phyloP scores from a whole-genome alignment of 2,888 invertebrate genomes.

The Latrodectus hesperus region DNA sequence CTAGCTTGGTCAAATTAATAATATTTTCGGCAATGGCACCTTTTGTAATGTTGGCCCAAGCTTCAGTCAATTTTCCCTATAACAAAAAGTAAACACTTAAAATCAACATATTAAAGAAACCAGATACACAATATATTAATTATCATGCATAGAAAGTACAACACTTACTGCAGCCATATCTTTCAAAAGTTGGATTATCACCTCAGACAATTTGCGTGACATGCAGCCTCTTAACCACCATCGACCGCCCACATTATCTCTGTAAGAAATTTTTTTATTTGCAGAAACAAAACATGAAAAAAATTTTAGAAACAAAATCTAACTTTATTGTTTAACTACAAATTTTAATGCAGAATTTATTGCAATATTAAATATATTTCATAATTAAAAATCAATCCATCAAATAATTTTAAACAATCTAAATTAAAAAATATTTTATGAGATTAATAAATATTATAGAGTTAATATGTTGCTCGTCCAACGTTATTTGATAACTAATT shows the following conservation, averaged over 20 bases:
- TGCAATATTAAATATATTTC: background rate
- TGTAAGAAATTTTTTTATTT: slow-evolving; percentile 18
- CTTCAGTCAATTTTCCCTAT: slow-evolving; percentile 88
- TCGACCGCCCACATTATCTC: slow-evolving; percentile 73
- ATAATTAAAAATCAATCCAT: background rate
- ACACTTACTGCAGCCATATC: slow-evolving; percentile 92
- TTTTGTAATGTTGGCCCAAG: slow-evolving; percentile 91
- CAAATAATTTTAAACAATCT: background rate
- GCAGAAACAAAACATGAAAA: no score
- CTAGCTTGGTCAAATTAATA: slow-evolving; percentile 86
- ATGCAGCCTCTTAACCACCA: slow-evolving; percentile 94
- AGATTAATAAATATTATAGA: no score
- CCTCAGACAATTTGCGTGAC: slow-evolving; percentile 88
- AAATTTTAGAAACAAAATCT: background rate
- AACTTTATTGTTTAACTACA: background rate
- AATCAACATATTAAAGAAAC: no score
- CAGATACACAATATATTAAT: no score
- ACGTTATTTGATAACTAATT: no score
- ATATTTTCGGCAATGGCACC: slow-evolving; percentile 91
- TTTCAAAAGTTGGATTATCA: slow-evolving; percentile 88
- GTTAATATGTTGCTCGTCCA: no score
- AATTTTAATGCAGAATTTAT: background rate
- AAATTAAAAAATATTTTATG: background rate
- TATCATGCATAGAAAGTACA: background rate
- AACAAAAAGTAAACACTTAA: slow-evolving; percentile 7